Percentiles rank a stretch among this genome's conserved stretches.
These are phyloP conservation scores for Natator depressus DNA, from an alignment of 2,113 vertebrate species.

Conservation along the genomic window DNA sequence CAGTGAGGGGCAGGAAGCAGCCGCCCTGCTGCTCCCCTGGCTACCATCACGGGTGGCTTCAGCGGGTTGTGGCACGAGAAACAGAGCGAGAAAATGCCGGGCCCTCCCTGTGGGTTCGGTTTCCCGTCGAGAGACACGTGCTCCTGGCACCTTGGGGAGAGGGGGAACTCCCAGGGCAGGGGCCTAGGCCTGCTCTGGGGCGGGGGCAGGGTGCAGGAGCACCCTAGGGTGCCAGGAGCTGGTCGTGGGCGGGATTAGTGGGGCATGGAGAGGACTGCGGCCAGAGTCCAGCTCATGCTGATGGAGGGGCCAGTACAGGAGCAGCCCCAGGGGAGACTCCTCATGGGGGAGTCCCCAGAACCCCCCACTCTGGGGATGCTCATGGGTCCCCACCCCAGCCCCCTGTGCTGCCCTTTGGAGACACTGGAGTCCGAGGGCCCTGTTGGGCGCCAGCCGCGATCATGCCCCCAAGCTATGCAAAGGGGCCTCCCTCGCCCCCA, in stretches of 20 bases:
- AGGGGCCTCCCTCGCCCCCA: neutral
- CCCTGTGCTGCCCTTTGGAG: neutral
- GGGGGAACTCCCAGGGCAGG: rapidly evolving
- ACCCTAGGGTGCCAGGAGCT: neutral
- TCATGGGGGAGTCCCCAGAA: neutral
- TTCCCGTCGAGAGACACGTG: rapidly evolving
- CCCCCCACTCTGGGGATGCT: too few relatives aligned
- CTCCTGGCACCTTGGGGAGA: neutral
- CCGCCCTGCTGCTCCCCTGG: neutral
- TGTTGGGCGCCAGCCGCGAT: too few relatives aligned
- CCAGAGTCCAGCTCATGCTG: neutral
- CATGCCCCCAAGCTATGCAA: too few relatives aligned
- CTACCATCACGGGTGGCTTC: neutral
- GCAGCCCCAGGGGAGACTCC: neutral
- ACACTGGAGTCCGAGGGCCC: neutral
- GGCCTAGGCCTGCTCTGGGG: neutral
- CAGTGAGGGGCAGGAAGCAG: neutral
- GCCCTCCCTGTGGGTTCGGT: neutral
- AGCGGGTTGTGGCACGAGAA: neutral
- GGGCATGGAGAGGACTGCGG: neutral
- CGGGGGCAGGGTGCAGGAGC: rapidly evolving
- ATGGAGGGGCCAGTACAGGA: neutral
- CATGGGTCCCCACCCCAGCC: neutral
- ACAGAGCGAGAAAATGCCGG: neutral
- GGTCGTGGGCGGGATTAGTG: neutral